Base-by-base conservation (phyloP, 1,140 invertebrate species). In the Pectinophora gossypiella region DNA sequence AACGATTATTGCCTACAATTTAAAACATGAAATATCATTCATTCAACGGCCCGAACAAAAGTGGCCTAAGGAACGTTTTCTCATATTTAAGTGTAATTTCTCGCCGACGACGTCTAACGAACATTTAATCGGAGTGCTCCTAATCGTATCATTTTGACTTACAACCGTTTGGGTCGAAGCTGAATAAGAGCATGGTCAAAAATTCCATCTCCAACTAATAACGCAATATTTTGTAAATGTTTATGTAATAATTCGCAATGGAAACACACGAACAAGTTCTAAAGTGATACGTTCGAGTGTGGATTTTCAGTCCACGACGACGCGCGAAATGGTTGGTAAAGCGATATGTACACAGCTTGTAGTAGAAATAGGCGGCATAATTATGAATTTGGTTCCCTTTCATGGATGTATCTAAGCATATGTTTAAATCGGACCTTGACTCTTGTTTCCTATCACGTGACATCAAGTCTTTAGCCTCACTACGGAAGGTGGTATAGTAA, bases 61-160 rank as follows among this genome's bases (percentile, higher is more conserved):
- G 48, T 50, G 45, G 50, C 15, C 10, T 16, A 40, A 40, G 49
- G 49, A 64, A 54, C 32, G 38, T 42, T 56, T 75, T 75, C 72
- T 61, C 72, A 75, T 64, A 68, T 63, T 75, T 70, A 75, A 58
- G 59, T 64, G 54, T 75, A 75, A 75, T 75, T 68, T 70, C 53
- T 62, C 27, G 36, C 19, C 35, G 38, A 48, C 60, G 36, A 35
- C 22, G 35, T 54, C 61, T 70, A 68, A 73, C 61, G 70, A 70
- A 66, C 59, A 73, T 73, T 65, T 73, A 73, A 73, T 70, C 55
- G 70, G 43, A 40, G 36, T 40, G 36, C 36, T 40, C 10, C 36
- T 40, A 40, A 40, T 40, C 36, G 36, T 40, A 40, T 40, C 36
- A 40, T 40, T 40, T 15, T n/a, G 27, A 32, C 27, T 32, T 32